Conservation (phyloP, 2,888 invertebrate genomes). For the Cephus spinipes region DNA sequence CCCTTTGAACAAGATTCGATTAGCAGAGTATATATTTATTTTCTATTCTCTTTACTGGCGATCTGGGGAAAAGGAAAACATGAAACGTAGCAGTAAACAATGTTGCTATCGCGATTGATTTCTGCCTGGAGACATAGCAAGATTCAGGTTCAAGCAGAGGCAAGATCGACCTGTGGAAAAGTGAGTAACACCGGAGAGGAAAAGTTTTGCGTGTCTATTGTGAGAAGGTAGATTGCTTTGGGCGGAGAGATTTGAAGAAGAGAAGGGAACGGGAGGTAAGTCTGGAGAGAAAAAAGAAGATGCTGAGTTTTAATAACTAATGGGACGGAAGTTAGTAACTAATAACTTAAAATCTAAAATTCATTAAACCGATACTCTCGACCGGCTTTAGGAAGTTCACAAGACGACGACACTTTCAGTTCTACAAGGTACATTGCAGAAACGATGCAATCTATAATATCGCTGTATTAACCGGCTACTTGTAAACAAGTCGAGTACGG, state of each 20-base stretch:
- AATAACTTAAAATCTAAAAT: constrained; percentile 59
- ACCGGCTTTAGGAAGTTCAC: background rate
- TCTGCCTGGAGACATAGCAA: background rate
- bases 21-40: background rate
- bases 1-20: background rate
- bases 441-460: background rate
- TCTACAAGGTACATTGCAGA: background rate
- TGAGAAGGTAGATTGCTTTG: background rate
- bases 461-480: background rate
- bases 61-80: background rate
- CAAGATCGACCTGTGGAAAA: background rate
- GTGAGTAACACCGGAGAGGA: background rate
- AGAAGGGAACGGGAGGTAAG: background rate
- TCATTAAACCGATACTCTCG: constrained; percentile 48
- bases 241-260: background rate
- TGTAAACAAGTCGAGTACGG: background rate
- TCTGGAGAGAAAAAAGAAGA: background rate
- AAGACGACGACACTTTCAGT: background rate
- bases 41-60: background rate
- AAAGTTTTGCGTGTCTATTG: background rate
- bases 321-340: constrained; percentile 45
- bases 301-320: constrained; percentile 51
- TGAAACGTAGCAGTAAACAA: background rate
- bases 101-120: background rate
- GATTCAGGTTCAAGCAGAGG: background rate